Percentiles rank a stretch among this genome's conserved stretches.
phyloP scores from a whole-genome alignment of 2,888 invertebrate species.

The Leptopterna dolabrata region DNA sequence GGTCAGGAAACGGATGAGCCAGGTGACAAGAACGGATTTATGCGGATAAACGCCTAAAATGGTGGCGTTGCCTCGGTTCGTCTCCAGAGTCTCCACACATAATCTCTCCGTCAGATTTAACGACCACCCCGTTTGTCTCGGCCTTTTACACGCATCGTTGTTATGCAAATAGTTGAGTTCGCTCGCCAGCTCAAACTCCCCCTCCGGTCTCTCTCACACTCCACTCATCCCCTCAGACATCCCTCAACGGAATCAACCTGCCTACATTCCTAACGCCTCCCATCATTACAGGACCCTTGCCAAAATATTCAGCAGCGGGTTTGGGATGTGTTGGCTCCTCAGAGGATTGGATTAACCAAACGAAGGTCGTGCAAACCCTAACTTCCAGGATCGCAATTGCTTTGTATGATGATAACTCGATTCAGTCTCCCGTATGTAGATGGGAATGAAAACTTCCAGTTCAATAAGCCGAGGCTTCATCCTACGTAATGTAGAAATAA shows the following conservation, averaged over 20 bases:
- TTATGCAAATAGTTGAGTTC: constrained; percentile 32
- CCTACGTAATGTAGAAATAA: too few species aligned
- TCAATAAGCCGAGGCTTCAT: too few species aligned
- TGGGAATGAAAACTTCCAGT: too few species aligned
- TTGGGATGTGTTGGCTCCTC: background rate
- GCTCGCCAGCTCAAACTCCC: constrained; percentile 1
- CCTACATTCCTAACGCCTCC: background rate
- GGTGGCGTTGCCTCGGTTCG: background rate
- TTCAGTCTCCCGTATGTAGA: background rate
- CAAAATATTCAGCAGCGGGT: background rate
- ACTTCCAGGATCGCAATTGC: background rate
- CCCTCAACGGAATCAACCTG: background rate
- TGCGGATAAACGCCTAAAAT: background rate
- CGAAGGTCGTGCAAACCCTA: background rate
- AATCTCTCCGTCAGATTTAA: constrained; percentile 28
- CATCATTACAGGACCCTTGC: background rate
- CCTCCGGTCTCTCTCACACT: background rate
- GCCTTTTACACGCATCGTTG: constrained; percentile 31
- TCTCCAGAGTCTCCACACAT: background rate
- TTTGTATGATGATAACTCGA: background rate
- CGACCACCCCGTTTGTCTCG: constrained; percentile 10
- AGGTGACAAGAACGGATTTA: background rate
- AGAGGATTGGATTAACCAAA: background rate
- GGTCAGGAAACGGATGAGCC: background rate
- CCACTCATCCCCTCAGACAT: background rate